Percentiles rank a stretch among this genome's conserved stretches.
phyloP scores from a whole-genome alignment of 2,113 vertebrate genomes.

The Hiodon tergisus region DNA sequence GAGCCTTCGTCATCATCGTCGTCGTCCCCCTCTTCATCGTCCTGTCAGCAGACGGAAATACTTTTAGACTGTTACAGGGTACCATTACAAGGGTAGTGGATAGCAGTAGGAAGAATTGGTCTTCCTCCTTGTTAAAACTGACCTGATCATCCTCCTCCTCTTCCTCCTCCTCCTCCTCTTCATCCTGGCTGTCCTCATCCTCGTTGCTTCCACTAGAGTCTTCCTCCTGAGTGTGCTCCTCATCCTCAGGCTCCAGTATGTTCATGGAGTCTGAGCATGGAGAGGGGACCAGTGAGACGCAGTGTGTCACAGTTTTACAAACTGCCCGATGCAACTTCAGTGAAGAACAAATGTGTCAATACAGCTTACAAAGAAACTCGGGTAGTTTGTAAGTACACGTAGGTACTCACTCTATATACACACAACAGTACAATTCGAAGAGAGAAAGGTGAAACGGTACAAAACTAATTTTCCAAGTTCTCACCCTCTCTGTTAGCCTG shows the following conservation, averaged over 20 bases:
- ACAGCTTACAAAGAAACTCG: too few species aligned
- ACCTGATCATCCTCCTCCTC: conserved; percentile 75
- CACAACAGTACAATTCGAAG: too few species aligned
- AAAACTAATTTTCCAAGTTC: neutral
- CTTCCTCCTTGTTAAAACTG: conserved; percentile 13
- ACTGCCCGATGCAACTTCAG: too few species aligned
- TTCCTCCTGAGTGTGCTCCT: conserved; percentile 90
- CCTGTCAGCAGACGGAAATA: conserved; percentile 49
- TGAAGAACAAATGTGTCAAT: too few species aligned
- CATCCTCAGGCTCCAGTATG: conserved; percentile 88
- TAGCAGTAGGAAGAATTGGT: too few species aligned
- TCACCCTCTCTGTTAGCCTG: conserved; percentile 88
- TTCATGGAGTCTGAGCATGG: conserved; percentile 81
- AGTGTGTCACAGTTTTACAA: too few species aligned
- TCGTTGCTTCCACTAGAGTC: conserved; percentile 90
- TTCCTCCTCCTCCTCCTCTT: conserved; percentile 87
- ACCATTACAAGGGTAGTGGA: too few species aligned
- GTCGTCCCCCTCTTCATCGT: conserved; percentile 89
- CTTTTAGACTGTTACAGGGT: too few species aligned
- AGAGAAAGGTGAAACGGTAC: too few species aligned
- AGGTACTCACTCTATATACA: too few species aligned
- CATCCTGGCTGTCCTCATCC: conserved; percentile 89
- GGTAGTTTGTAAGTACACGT: too few species aligned
- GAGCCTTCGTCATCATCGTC: conserved; percentile 94
- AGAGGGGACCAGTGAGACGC: neutral